Base-by-base conservation (phyloP, 2,113 vertebrate genomes). In the Halcyon senegalensis region DNA sequence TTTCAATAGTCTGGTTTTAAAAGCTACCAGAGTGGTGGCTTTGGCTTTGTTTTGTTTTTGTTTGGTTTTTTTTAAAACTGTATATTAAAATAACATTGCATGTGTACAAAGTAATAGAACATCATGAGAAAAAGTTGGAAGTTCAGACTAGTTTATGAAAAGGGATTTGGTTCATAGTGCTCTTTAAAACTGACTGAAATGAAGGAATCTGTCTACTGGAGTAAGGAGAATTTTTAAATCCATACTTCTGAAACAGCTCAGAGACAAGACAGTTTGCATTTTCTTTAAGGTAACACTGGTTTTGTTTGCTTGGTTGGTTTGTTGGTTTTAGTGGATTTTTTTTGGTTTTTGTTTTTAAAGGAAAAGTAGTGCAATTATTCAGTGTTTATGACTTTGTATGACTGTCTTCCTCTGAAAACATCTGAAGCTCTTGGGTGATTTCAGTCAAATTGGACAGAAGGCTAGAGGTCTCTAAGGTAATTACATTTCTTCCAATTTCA, bases 401-500 rank as follows among this genome's bases (percentile, higher is more conserved):
- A 28, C 7, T 84, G 16, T 86, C 44, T 87, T 87, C 27, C 21
- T 62, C 64, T 59, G 66, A 56, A 92, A 92, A 70, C 14, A 72
- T 70, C 33, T 12, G 5, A 74, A 84, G 28, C 55, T 88, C 24
- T 67, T 78, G 83, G 50, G 23, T 86, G 50, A 75, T 96, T 94
- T 94, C 76, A 90, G 16, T 92, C 64, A 89, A 89, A 89, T 86
- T 78, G 95, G 84, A 94, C 89, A 92, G 89, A 92, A 56, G 64
- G 73, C 74, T 89, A 24, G 35, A 94, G 84, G 94, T 96, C 80
- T 93, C 91, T n/a, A 75, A 68, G 64, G 91, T 94, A 92, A 89
- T 95, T 91, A 64, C 0, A 0, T 94, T 92, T 84, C 79, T 81
- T 81, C 58, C 4, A 2, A 72, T 84, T 94, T 94, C 69, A 72